phyloP scores from a whole-genome alignment of 1,140 invertebrate genomes.

The Platyscapa corneri region DNA sequence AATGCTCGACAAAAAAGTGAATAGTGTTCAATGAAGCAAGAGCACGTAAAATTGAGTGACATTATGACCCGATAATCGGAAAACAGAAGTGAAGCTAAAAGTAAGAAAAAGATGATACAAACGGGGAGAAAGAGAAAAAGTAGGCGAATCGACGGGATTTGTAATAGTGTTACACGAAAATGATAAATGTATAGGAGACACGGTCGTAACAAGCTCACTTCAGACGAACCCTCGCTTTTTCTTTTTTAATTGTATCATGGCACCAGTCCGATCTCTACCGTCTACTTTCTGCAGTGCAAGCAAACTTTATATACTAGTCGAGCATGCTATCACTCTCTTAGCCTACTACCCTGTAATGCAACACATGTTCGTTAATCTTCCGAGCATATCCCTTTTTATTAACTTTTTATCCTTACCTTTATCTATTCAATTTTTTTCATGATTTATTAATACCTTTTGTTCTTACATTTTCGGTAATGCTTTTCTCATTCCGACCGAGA shows the following conservation, averaged over 20 bases:
- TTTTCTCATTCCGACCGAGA: no score
- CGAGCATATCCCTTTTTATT: background rate
- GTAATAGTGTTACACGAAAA: background rate
- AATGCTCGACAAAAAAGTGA: no score
- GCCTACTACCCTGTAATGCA: background rate
- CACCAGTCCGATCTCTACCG: background rate
- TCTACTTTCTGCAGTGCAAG: background rate
- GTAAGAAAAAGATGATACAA: background rate
- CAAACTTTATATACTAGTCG: background rate
- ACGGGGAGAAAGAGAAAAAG: background rate
- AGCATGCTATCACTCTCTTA: background rate
- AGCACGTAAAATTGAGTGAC: background rate
- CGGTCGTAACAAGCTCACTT: background rate
- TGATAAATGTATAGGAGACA: background rate
- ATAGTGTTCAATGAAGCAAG: no score
- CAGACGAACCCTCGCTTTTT: background rate
- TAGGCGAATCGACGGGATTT: background rate
- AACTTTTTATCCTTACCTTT: background rate
- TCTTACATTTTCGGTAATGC: background rate
- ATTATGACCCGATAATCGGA: background rate
- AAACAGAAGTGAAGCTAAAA: no score
- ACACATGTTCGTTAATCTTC: background rate
- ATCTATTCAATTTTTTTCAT: background rate
- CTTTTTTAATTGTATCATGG: slow-evolving; percentile 7
- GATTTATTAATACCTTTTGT: background rate